Percentiles rank a stretch among this genome's conserved stretches.
These are phyloP conservation scores for Trilocha varians DNA, from an alignment of 2,888 invertebrate species.

Conservation along the genomic window DNA sequence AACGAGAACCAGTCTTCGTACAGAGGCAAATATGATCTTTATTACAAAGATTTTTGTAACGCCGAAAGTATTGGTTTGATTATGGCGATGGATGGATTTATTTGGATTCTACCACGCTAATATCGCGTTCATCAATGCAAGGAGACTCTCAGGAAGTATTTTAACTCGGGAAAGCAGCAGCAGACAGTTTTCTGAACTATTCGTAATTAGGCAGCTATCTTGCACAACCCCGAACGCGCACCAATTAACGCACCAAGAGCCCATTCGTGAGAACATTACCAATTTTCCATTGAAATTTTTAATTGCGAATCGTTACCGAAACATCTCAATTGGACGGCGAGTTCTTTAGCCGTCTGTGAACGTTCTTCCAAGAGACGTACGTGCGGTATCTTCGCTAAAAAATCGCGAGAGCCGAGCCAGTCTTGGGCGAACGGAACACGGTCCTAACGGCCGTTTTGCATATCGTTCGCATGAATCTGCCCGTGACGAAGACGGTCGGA, in stretches of 20 bases:
- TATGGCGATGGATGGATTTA: no score
- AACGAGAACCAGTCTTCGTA: constrained; percentile 14
- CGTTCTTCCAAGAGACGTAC: constrained; percentile 1
- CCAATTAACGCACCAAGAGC: constrained; percentile 31
- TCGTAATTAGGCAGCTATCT: no score
- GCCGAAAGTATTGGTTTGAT: no score
- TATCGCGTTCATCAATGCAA: no score
- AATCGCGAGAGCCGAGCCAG: constrained; percentile 23
- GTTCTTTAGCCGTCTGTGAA: constrained; percentile 17
- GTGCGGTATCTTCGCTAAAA: constrained; percentile 16
- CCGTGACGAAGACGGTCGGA: constrained; percentile 41
- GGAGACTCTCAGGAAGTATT: no score
- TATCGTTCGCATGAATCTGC: constrained; percentile 56
- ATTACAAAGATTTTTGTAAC: no score
- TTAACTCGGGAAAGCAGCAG: no score
- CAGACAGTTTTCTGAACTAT: no score
- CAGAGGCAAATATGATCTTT: no score
- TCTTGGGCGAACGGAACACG: constrained; percentile 22
- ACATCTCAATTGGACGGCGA: constrained; percentile 22
- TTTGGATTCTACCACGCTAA: no score
- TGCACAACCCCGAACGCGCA: constrained; percentile 31
- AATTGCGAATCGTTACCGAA: constrained; percentile 29
- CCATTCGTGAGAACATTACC: constrained; percentile 33
- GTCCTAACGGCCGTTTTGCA: constrained; percentile 41
- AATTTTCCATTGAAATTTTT: constrained; percentile 36